These are phyloP conservation scores for Calyptommatus sinebrachiatus DNA, from an alignment of 2,113 vertebrate genomes.

Conservation along the genomic window DNA sequence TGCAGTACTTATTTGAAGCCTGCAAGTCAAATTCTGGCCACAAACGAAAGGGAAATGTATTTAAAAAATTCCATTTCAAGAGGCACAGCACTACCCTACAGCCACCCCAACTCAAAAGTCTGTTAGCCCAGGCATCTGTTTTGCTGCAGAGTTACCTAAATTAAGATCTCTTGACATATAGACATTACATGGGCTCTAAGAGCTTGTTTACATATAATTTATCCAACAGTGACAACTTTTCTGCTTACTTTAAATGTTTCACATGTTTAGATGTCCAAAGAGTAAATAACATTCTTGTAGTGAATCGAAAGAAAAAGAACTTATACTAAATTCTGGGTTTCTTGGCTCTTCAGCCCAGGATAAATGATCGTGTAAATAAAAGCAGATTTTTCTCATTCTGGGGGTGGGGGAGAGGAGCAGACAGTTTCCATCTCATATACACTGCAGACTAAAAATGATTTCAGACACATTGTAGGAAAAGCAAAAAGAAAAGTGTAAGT, in stretches of 20 bases:
- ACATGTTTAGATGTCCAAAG: constrained; percentile 7
- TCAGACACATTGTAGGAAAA: background rate
- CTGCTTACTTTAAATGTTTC: background rate
- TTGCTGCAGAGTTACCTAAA: background rate
- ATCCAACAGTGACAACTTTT: background rate
- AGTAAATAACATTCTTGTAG: background rate
- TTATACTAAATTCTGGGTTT: background rate
- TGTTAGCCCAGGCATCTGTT: background rate
- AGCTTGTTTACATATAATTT: constrained; percentile 1
- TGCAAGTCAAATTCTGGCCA: too few relatives aligned
- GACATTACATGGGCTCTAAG: background rate
- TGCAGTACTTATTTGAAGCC: too few relatives aligned
- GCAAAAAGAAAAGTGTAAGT: background rate
- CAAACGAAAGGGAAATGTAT: too few relatives aligned
- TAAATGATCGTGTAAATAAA: background rate
- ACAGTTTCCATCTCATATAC: background rate
- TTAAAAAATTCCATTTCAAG: too few relatives aligned
- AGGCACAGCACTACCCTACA: too few relatives aligned
- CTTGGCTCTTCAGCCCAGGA: background rate
- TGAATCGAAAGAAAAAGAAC: background rate
- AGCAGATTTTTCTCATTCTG: background rate
- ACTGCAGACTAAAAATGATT: background rate
- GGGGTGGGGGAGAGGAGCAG: background rate
- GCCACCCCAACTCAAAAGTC: background rate
- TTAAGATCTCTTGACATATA: background rate